phyloP scores from a whole-genome alignment of 2,797 vertebrate genomes.

The Enoplosus armatus region DNA sequence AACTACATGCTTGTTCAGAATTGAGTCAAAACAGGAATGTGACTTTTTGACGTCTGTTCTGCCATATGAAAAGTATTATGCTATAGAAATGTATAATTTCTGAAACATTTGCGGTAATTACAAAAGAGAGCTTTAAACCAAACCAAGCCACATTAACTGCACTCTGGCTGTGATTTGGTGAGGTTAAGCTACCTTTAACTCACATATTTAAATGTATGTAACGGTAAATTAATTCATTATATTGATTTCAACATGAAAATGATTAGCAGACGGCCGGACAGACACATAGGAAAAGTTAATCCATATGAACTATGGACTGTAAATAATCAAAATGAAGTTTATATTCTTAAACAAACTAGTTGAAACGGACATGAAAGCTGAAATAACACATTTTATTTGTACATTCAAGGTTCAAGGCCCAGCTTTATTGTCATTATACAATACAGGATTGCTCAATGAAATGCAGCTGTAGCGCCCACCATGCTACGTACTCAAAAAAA shows the following conservation, averaged over 20 bases:
- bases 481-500: too few species aligned
- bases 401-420: not conserved
- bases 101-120: not conserved
- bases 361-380: not conserved
- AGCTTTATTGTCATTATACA: not conserved
- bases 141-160: not conserved
- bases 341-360: not conserved
- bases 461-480: not conserved
- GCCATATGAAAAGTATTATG: not conserved
- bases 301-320: too few species aligned
- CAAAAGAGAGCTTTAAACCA: too few species aligned
- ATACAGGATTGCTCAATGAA: not conserved
- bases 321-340: not conserved
- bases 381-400: not conserved
- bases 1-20: not conserved
- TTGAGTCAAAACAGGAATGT: not conserved
- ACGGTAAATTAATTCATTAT: not conserved
- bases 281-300: not conserved
- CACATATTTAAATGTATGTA: not conserved
- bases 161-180: not conserved
- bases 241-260: not conserved
- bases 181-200: not conserved
- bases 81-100: not conserved
- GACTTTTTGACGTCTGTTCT: not conserved
- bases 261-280: too few species aligned